phyloP scores from a whole-genome alignment of 1,140 invertebrate genomes.

The Aphis craccivora region DNA sequence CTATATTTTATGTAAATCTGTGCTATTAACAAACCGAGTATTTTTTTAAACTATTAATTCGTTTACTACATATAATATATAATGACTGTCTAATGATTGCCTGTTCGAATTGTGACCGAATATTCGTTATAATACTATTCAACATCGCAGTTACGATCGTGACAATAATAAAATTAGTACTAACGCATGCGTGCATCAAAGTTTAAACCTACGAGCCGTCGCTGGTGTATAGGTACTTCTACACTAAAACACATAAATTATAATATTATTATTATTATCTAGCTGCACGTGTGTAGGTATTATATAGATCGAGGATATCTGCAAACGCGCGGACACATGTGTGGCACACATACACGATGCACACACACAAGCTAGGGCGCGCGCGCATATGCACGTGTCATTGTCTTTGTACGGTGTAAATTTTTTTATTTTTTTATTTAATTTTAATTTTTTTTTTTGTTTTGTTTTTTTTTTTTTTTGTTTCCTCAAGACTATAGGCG shows the following conservation, averaged over 20 bases:
- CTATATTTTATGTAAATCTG: no score
- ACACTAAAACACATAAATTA: not conserved
- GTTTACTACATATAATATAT: no score
- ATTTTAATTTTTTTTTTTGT: not conserved
- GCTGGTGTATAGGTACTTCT: no score
- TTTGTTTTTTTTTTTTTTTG: not conserved
- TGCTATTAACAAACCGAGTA: no score
- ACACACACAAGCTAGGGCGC: not conserved
- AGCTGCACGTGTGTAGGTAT: not conserved
- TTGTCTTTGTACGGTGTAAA: constrained; percentile 7
- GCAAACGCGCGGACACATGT: not conserved
- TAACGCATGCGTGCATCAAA: no score
- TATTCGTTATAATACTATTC: no score
- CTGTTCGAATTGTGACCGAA: no score
- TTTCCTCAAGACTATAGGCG: constrained; percentile 3
- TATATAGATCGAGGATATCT: not conserved
- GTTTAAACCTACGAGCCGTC: no score
- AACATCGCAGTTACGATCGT: no score
- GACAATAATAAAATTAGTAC: no score
- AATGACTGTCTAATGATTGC: no score
- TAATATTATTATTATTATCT: not conserved
- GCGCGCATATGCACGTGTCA: not conserved
- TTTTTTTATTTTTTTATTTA: constrained; percentile 16
- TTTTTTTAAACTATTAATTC: no score
- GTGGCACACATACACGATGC: not conserved